Conservation (phyloP, 2,888 invertebrate species). For the Trachelus tabidus region DNA sequence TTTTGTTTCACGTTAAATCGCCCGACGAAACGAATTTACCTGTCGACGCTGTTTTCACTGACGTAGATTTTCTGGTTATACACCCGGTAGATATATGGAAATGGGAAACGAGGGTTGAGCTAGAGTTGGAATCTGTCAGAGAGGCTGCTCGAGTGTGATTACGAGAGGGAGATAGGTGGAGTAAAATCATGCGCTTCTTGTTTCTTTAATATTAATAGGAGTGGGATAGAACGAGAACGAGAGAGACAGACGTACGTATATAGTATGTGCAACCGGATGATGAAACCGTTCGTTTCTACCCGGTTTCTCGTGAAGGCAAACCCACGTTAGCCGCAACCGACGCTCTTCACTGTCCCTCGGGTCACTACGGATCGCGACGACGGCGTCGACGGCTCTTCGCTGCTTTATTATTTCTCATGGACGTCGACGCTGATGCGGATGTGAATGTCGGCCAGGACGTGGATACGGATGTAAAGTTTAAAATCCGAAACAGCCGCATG, state of each 20-base stretch:
- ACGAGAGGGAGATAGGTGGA: background rate
- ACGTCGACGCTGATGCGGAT: background rate
- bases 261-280: background rate
- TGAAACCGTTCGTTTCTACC: background rate
- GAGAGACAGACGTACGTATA: background rate
- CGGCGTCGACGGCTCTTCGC: background rate
- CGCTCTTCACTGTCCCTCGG: background rate
- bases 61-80: background rate
- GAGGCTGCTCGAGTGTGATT: background rate
- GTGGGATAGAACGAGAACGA: background rate
- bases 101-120: background rate
- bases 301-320: background rate
- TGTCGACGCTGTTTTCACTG: background rate
- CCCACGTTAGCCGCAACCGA: background rate
- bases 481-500: slow-evolving; percentile 29
- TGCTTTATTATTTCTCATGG: background rate
- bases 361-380: background rate
- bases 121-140: background rate
- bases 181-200: background rate
- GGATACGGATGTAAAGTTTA: slow-evolving; percentile 16
- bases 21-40: background rate
- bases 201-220: background rate
- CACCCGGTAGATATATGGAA: background rate
- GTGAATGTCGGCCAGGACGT: background rate
- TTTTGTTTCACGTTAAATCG: background rate